Conservation (phyloP, 2,797 vertebrate species). For the Tarsius wallacei region DNA sequence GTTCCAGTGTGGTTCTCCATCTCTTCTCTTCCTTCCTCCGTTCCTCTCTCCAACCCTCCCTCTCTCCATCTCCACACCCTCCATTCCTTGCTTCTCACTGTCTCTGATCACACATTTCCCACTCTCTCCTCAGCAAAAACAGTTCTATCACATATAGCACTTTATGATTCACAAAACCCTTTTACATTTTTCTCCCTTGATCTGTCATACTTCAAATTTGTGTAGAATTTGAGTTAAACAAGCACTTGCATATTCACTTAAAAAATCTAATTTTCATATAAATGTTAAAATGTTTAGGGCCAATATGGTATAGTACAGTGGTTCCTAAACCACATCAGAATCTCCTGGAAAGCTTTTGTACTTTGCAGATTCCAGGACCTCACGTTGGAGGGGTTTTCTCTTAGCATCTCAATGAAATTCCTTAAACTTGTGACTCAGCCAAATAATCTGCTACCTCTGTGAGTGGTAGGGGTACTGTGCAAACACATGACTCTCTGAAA, state of each 20-base stretch:
- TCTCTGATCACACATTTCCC: background rate
- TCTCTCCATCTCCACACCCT: too few relatives aligned
- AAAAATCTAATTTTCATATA: background rate
- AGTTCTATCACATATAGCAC: background rate
- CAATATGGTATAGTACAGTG: background rate
- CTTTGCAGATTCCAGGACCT: background rate
- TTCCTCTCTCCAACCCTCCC: too few relatives aligned
- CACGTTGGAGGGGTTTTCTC: background rate
- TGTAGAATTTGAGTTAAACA: background rate
- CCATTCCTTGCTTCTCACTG: background rate
- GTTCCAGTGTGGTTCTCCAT: too few relatives aligned
- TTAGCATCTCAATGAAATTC: background rate
- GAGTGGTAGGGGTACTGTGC: background rate
- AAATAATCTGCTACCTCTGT: background rate
- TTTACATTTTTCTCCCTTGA: background rate
- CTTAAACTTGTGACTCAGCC: background rate
- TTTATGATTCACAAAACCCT: background rate
- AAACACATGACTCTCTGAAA: background rate
- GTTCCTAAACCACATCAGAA: background rate
- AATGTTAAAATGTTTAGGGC: background rate
- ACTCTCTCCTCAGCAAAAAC: background rate
- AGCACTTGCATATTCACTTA: background rate
- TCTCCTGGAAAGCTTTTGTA: background rate
- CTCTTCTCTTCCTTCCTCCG: too few relatives aligned
- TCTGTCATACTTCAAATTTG: background rate